Conservation (phyloP, 2,888 invertebrate genomes). For the Apotomis betuletana region DNA sequence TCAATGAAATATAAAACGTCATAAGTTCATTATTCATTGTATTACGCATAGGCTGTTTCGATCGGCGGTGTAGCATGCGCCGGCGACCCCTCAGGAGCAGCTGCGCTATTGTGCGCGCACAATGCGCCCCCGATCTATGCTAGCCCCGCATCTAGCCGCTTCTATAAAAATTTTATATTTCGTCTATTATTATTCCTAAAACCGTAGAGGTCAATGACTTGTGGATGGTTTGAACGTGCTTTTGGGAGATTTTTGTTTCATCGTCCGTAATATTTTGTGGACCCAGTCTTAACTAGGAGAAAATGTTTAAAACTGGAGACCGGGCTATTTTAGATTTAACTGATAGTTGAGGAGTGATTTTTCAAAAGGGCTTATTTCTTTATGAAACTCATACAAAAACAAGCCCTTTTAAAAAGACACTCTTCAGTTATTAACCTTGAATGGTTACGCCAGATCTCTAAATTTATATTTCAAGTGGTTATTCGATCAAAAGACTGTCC, state of each 20-base stretch:
- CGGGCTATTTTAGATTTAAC: background rate
- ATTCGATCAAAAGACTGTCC: too few species aligned
- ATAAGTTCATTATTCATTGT: constrained; percentile 1
- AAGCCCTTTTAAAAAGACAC: too few species aligned
- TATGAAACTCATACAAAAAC: too few species aligned
- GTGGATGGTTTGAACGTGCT: constrained; percentile 8
- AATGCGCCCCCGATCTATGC: constrained; percentile 59
- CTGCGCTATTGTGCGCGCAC: constrained; percentile 51
- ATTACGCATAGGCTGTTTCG: background rate
- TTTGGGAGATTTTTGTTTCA: background rate
- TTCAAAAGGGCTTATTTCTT: too few species aligned
- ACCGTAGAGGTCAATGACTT: constrained; percentile 36
- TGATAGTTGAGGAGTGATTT: too few species aligned
- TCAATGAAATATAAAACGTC: constrained; percentile 10
- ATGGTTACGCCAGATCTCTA: too few species aligned
- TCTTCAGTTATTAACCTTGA: too few species aligned
- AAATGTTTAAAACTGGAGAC: background rate
- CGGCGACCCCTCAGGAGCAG: constrained; percentile 34
- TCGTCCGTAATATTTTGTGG: background rate
- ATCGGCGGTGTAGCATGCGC: background rate
- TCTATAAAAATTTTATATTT: constrained; percentile 31
- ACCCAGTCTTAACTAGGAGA: background rate
- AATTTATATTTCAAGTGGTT: too few species aligned
- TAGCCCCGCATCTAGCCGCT: constrained; percentile 44
- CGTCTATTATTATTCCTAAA: constrained; percentile 38